Evolutionary conservation across 2,888 invertebrate genomes (phyloP).

Genomic region (Iselma pallidipennis): DNA sequence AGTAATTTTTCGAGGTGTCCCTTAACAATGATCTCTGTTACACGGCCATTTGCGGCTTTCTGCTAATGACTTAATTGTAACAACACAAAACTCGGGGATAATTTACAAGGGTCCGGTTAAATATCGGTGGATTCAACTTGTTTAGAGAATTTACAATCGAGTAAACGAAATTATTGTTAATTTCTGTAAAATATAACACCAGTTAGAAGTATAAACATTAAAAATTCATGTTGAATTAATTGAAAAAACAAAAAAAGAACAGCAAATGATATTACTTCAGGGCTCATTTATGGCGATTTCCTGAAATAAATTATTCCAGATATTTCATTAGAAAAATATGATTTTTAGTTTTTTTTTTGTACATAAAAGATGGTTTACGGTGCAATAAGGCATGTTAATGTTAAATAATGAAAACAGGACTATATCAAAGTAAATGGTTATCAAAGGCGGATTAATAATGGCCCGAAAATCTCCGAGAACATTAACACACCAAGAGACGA

Average conservation of each 20-base stretch:
- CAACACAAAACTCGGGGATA: background rate
- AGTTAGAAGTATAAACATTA: no score
- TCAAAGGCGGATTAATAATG: background rate
- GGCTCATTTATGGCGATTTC: conserved; percentile 5
- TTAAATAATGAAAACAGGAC: no score
- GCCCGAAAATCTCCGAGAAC: background rate
- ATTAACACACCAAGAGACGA: background rate
- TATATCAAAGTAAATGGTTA: background rate
- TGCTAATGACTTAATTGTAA: background rate
- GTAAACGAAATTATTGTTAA: background rate
- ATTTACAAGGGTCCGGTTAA: background rate
- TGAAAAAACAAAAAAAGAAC: no score
- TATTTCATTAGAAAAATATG: background rate
- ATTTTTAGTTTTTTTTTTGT: background rate
- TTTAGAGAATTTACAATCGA: background rate
- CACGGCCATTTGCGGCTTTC: background rate
- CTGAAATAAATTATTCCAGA: conserved; percentile 12
- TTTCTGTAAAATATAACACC: no score
- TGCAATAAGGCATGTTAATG: background rate
- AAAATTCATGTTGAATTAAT: no score
- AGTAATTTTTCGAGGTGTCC: no score
- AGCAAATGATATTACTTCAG: conserved; percentile 11
- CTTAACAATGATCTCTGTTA: background rate
- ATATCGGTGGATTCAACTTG: background rate
- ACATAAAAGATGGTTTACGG: background rate